Evolutionary conservation across 2,888 invertebrate species (phyloP).

Genomic region (Euproctis similis): DNA sequence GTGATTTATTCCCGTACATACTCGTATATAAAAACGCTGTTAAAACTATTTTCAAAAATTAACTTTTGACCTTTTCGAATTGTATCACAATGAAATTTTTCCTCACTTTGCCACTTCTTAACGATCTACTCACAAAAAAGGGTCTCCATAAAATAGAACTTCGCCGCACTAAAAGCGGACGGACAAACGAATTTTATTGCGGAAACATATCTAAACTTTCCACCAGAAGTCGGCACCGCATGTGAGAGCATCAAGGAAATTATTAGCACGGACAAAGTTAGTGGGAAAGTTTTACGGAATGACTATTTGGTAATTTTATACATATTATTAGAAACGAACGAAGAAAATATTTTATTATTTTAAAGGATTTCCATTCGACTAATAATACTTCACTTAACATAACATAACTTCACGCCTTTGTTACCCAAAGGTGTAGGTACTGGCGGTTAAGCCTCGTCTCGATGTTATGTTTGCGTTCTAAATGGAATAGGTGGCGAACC

Average conservation of each 20-base stretch:
- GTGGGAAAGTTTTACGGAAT: neutral
- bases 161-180: neutral
- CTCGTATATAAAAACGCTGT: no score
- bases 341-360: no score
- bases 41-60: no score
- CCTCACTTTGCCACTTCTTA: neutral
- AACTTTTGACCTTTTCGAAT: no score
- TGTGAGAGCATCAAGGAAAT: conserved; percentile 10
- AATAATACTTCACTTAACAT: no score
- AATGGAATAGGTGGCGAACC: no score
- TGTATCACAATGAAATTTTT: neutral
- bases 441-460: no score
- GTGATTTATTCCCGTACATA: no score
- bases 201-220: conserved; percentile 5
- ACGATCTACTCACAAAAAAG: neutral
- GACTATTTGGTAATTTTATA: neutral
- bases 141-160: neutral
- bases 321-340: neutral
- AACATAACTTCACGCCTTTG: no score
- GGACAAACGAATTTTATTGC: conserved; percentile 15
- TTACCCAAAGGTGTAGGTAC: no score
- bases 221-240: conserved; percentile 5
- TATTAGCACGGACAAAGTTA: conserved; percentile 1
- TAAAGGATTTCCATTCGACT: no score
- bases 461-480: no score